Evolutionary conservation across 2,113 vertebrate genomes (phyloP).

Genomic region (Condylura cristata): DNA sequence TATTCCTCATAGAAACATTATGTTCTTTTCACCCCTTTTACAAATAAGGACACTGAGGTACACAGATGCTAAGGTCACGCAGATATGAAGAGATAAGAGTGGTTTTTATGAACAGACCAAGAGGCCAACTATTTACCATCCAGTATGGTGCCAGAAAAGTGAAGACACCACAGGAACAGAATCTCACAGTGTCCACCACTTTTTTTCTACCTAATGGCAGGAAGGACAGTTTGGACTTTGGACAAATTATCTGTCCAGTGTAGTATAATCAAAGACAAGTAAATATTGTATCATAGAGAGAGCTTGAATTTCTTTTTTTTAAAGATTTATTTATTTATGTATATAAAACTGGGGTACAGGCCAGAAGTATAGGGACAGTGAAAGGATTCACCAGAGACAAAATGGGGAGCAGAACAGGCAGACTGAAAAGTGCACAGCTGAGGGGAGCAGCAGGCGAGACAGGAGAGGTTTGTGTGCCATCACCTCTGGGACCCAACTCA

Average conservation of each 20-base stretch:
- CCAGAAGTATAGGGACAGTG: no score
- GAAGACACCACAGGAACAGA: background rate
- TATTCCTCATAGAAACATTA: background rate
- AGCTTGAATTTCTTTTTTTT: background rate
- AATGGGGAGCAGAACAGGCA: no score
- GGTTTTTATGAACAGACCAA: background rate
- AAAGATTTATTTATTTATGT: no score
- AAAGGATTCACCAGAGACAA: no score
- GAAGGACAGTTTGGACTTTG: background rate
- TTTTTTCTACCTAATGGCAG: background rate
- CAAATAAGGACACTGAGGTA: background rate
- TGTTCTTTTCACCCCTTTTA: background rate
- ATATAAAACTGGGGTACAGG: no score
- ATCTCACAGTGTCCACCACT: background rate
- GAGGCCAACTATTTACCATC: background rate
- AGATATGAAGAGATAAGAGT: background rate
- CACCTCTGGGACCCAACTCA: no score
- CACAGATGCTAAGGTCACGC: background rate
- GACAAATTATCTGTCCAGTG: background rate
- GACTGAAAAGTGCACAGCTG: no score
- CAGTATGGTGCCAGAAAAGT: background rate
- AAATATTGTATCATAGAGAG: fast-evolving
- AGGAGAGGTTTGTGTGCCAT: no score
- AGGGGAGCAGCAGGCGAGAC: no score
- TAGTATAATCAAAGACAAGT: background rate